Base-by-base conservation (phyloP, 35 echinoderm and acorn worm species). In the Eucidaris tribuloides region DNA sequence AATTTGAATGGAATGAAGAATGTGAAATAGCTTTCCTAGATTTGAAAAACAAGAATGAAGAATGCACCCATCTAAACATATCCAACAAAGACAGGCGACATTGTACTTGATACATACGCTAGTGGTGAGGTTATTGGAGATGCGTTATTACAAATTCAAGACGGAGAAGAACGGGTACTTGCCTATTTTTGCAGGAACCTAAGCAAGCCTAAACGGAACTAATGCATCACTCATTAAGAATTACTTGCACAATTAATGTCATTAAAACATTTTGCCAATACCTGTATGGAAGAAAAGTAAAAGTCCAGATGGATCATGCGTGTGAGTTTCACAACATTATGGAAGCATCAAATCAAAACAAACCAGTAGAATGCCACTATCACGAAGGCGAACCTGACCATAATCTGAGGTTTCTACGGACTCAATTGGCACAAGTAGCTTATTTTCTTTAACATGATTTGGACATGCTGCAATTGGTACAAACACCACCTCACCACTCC, bases 11-110 rank as follows among this genome's bases (percentile, higher is more conserved):
- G 90, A 77, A 13, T 71, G 65, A 83, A 3, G 55, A 72, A 27
- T 83, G 71, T 48, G 62, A 93, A 42, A 0, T 42, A 7, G 78
- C 85, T 9, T 93, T 93, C 59, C 15, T 46, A 17, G 58, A 45
- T 17, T 52, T 89, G 45, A 90, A 90, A 72, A n/a, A 4, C 38
- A 2, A 43, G 5, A 17, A 42, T 94, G 46, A 80, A 32, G 7
- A 65, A 82, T 7, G 42, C 87, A 22, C 92, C 81, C 17, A 84
- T 90, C 14, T 42, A 89, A 20, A 38, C 71, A 13, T 94, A 85
- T 37, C 92, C 92, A 19, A 63, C 48, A 6, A 24, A 40, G 41
- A 40, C 71, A 23, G 82, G 22, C 4, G 19, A 43, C 15, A 89
- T 90, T 66, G 59, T 94, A 19, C n/a, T n/a, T n/a, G n/a, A n/a